phyloP scores from a whole-genome alignment of 2,888 invertebrate species.

The Lymantria dispar region DNA sequence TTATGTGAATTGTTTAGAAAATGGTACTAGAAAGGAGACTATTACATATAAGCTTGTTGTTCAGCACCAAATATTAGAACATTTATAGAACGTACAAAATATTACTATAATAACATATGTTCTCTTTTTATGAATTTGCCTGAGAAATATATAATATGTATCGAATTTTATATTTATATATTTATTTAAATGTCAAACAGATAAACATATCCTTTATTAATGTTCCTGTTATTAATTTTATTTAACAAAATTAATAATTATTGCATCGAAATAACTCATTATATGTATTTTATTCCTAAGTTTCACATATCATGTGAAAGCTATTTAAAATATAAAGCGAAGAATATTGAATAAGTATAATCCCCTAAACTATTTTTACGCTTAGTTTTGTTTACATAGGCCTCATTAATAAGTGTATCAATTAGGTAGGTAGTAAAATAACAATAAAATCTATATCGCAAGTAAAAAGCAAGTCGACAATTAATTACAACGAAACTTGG shows the following conservation, averaged over 20 bases:
- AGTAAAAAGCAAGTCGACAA: not conserved
- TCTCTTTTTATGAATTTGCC: not conserved
- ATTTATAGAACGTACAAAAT: constrained; percentile 5
- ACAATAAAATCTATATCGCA: not conserved
- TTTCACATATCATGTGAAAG: too few species aligned
- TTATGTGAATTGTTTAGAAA: constrained; percentile 3
- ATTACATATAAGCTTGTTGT: constrained; percentile 7
- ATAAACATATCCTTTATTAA: too few species aligned
- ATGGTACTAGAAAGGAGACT: not conserved
- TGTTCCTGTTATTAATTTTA: too few species aligned
- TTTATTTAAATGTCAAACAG: not conserved
- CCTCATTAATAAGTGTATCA: too few species aligned
- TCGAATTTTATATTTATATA: not conserved
- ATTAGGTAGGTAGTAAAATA: too few species aligned
- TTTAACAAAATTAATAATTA: too few species aligned
- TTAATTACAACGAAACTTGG: not conserved
- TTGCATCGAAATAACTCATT: too few species aligned
- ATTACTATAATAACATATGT: not conserved
- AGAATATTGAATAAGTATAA: too few species aligned
- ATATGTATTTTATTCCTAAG: too few species aligned
- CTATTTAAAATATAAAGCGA: too few species aligned
- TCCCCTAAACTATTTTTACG: too few species aligned
- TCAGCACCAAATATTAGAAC: constrained; percentile 10
- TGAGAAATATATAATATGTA: not conserved
- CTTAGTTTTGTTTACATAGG: too few species aligned